Evolutionary conservation across 1,140 invertebrate genomes (phyloP).

Genomic region (Manduca sexta): DNA sequence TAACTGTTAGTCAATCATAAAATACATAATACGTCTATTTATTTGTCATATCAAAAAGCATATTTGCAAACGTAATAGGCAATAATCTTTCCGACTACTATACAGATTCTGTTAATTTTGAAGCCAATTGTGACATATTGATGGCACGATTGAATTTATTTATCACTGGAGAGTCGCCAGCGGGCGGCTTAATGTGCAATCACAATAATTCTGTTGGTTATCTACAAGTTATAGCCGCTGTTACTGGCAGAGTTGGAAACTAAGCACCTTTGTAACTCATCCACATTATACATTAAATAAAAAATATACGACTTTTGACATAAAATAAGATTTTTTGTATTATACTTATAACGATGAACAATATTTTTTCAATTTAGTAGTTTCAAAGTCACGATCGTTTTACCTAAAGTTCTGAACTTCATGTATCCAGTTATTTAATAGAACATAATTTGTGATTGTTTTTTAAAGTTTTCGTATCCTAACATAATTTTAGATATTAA

Average conservation of each 20-base stretch:
- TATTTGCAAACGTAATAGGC: not conserved
- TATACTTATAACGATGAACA: too few species aligned
- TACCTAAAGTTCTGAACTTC: too few species aligned
- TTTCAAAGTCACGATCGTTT: too few species aligned
- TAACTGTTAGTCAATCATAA: not conserved
- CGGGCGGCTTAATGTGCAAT: constrained; percentile 20
- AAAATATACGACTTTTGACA: too few species aligned
- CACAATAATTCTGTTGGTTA: constrained; percentile 14
- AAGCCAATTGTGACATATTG: constrained; percentile 16
- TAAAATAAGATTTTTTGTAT: too few species aligned
- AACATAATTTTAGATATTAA: too few species aligned
- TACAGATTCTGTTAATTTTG: not conserved
- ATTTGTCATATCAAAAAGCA: not conserved
- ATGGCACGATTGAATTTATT: constrained; percentile 15
- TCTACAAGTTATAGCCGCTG: constrained; percentile 11
- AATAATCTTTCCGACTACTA: not conserved
- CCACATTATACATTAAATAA: too few species aligned
- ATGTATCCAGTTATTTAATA: too few species aligned
- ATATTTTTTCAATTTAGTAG: too few species aligned
- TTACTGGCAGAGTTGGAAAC: not conserved
- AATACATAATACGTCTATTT: not conserved
- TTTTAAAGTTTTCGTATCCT: too few species aligned
- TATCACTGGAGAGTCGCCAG: constrained; percentile 16
- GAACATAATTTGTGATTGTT: too few species aligned
- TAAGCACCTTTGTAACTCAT: too few species aligned